phyloP scores from a whole-genome alignment of 2,797 vertebrate species.

The Esox masquinongy region DNA sequence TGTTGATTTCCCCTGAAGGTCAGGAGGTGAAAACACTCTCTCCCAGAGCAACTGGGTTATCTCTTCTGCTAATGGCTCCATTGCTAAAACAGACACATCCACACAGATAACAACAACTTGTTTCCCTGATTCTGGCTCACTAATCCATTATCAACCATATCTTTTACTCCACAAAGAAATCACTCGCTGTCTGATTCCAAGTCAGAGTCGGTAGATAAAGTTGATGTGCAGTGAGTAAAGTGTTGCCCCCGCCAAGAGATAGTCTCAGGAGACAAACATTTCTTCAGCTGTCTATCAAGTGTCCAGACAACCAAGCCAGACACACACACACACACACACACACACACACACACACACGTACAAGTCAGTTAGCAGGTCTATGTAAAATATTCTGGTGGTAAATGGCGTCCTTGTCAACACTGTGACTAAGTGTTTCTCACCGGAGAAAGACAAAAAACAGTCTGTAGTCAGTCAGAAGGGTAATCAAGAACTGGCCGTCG shows the following conservation, averaged over 20 bases:
- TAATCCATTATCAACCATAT: slow-evolving; percentile 6
- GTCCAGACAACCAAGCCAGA: slow-evolving; percentile 21
- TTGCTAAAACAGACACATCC: slow-evolving; percentile 34
- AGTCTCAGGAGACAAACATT: slow-evolving; percentile 42
- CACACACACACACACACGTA: slow-evolving; percentile 1
- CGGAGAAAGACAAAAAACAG: slow-evolving; percentile 27
- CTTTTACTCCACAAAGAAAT: slow-evolving; percentile 15
- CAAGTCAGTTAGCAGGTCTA: slow-evolving; percentile 41
- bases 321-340: slow-evolving; percentile 11
- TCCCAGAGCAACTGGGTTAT: slow-evolving; percentile 20
- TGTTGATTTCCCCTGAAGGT: slow-evolving; percentile 4
- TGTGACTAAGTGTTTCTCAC: slow-evolving; percentile 40
- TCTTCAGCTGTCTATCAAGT: slow-evolving; percentile 51
- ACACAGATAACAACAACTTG: slow-evolving; percentile 34
- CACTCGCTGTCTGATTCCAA: slow-evolving; percentile 16
- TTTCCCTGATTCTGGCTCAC: slow-evolving; percentile 9
- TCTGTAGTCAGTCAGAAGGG: slow-evolving; percentile 6
- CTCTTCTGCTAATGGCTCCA: slow-evolving; percentile 43
- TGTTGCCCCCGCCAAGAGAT: slow-evolving; percentile 26
- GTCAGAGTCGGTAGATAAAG: slow-evolving; percentile 53
- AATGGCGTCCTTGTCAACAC: slow-evolving; percentile 54
- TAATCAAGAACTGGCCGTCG: slow-evolving; percentile 1
- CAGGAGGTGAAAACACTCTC: slow-evolving; percentile 30
- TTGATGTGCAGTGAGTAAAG: not conserved
- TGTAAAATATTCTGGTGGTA: slow-evolving; percentile 58